Base-by-base conservation (phyloP, 1,140 invertebrate species). In the Drosophila murphyi region DNA sequence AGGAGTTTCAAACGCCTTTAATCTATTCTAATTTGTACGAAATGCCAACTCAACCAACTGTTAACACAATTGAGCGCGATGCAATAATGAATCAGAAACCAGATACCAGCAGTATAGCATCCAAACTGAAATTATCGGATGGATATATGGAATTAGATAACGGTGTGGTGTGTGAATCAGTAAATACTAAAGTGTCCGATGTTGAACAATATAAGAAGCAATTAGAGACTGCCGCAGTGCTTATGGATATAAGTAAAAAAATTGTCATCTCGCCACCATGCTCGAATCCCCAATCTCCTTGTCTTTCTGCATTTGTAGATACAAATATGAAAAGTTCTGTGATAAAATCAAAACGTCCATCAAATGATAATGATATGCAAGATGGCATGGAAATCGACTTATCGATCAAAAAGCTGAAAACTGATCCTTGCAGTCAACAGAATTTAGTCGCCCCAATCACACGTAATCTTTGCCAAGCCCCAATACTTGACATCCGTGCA, bases 221-320 rank as follows among this genome's bases (percentile, higher is more conserved):
- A 57, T 68, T 92, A 31, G 92, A 92, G 81, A 92, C 92, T 57
- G 92, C 92, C 41, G 91, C 90, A 39, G 92, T 92, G 32, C 71
- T 92, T 45, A 92, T 92, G 92, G 90, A 92, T 63, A 92, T 92
- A 62, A 92, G 92, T 77, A 92, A 92, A 78, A 92, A 92, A 78
- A 92, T 92, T 61, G 87, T 92, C 20, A 92, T 92, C 67, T 92
- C 92, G 59, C 91, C 92, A 56, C 92, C 91, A 51, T 83, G 80
- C 70, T 92, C 92, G 62, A 92, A 92, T 88, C 90, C 90, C 35
- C 90, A 92, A 91, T 92, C 92, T 70, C 92, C 91, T 59, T 82
- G 90, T 77, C 64, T 86, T 51, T 77, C 80, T 67, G 72, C 82
- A 72, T 61, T 62, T 68, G 73, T 67, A 71, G 78, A 91, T 75